Evolutionary conservation across 2,888 invertebrate species (phyloP), one percentile per base, ranked within the genome.

Genomic region (Drosophila pullipes): DNA sequence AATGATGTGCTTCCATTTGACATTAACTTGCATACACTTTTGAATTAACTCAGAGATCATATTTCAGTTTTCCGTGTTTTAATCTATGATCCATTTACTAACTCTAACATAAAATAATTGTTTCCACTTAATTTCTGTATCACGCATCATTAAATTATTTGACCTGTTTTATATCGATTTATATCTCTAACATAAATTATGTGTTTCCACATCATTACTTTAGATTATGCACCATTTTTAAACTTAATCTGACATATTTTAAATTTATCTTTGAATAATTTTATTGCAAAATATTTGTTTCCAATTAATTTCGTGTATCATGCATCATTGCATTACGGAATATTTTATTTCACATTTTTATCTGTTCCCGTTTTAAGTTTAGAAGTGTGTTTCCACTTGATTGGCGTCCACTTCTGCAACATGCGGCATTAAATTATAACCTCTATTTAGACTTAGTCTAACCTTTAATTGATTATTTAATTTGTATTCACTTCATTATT

Each of bases 381-480:
- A 18, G 9, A 39, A 39, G 18, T 39, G 18, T 18, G 37, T 18
- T 37, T 37, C 3, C 37, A 7, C 18, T 39, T 39, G 9, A 39
- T 39, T 18, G 4, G 4, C 10, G n/a, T 10, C n/a, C 10, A 41
- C 41, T n/a, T 41, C 4, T 41, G n/a, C 10, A n/a, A n/a, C 3
- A 41, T n/a, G 41, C 41, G 18, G 10, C 41, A 41, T n/a, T 41
- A n/a, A n/a, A 41, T 41, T n/a, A 2, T 1, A n/a, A 41, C 10
- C 11, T 41, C n/a, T n/a, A 10, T n/a, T n/a, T 10, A 1, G 2
- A 5, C n/a, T n/a, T n/a, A 2, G 1, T n/a, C 10, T n/a, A n/a
- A n/a, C 41, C n/a, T n/a, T n/a, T n/a, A 41, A n/a, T 41, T 41
- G 4, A n/a, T n/a, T 47, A 0, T 22, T 22, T 13, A 13, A 13